Evolutionary conservation across 2,888 invertebrate species (phyloP).

Genomic region (Ophioninae sp.): DNA sequence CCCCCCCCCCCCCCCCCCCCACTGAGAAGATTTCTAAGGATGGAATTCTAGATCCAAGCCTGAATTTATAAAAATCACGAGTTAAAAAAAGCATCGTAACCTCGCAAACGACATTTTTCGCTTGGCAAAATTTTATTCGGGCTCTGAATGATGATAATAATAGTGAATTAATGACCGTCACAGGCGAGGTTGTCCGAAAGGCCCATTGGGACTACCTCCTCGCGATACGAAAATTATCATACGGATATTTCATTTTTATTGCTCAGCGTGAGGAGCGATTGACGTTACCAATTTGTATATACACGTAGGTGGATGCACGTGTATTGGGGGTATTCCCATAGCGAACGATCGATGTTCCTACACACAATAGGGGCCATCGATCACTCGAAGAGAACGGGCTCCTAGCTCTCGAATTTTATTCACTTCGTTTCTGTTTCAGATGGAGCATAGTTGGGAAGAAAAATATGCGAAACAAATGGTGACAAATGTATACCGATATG

Average conservation of each 20-base stretch:
- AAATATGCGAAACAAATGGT: neutral
- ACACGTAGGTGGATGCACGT: neutral
- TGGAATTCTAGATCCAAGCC: no score
- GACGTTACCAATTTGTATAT: conserved; percentile 9
- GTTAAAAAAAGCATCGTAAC: neutral
- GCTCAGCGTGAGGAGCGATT: neutral
- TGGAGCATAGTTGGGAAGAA: neutral
- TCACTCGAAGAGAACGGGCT: conserved; percentile 32
- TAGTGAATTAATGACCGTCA: neutral
- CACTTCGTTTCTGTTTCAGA: conserved; percentile 25
- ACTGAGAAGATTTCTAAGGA: no score
- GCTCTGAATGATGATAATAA: neutral
- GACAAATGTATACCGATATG: neutral
- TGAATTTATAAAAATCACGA: neutral
- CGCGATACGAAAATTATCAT: neutral
- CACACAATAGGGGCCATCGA: conserved; percentile 42
- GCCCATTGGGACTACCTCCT: neutral
- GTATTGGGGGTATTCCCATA: neutral
- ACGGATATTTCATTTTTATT: conserved; percentile 4
- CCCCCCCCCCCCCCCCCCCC: no score
- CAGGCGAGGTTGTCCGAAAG: neutral
- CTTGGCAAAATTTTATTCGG: neutral
- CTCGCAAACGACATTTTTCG: neutral
- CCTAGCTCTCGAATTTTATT: conserved; percentile 53
- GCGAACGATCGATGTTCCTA: conserved; percentile 24